Evolutionary conservation across 2,797 vertebrate species (phyloP).

Genomic region (Telmatherina bonti): DNA sequence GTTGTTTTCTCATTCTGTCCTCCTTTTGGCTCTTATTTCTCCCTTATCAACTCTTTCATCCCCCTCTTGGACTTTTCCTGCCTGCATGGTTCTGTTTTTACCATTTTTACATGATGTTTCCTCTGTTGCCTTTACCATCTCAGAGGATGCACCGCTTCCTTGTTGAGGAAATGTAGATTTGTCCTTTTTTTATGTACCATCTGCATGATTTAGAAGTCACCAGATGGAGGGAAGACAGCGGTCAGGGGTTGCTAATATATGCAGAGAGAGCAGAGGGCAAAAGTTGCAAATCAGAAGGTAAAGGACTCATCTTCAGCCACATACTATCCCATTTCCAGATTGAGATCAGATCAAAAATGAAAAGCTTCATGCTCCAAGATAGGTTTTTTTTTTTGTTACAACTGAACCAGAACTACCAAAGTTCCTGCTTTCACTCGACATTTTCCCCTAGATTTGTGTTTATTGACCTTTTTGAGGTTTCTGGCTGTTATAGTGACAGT

Average conservation of each 20-base stretch:
- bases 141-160: conserved; percentile 46
- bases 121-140: conserved; percentile 51
- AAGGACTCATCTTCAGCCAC: conserved; percentile 38
- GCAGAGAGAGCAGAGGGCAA: conserved; percentile 75
- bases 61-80: conserved; percentile 18
- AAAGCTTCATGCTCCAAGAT: no score
- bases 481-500: conserved; percentile 12
- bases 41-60: conserved; percentile 13
- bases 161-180: conserved; percentile 52
- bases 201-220: conserved; percentile 63
- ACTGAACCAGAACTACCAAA: conserved; percentile 66
- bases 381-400: conserved; percentile 54
- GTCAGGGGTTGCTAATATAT: conserved; percentile 71
- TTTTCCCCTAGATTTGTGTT: conserved; percentile 76
- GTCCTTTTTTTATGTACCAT: conserved; percentile 50
- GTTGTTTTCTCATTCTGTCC: conserved; percentile 23
- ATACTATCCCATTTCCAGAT: conserved; percentile 32
- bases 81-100: conserved; percentile 12
- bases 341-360: conserved; percentile 69
- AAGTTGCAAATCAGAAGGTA: conserved; percentile 79
- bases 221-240: conserved; percentile 75
- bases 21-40: conserved; percentile 8
- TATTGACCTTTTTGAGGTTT: conserved; percentile 47
- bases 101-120: conserved; percentile 39
- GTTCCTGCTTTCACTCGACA: conserved; percentile 68